Percentiles rank a stretch among this genome's conserved stretches.
Evolutionary conservation across 2,888 invertebrate genomes (phyloP).

Genomic region (Amorpha juglandis): DNA sequence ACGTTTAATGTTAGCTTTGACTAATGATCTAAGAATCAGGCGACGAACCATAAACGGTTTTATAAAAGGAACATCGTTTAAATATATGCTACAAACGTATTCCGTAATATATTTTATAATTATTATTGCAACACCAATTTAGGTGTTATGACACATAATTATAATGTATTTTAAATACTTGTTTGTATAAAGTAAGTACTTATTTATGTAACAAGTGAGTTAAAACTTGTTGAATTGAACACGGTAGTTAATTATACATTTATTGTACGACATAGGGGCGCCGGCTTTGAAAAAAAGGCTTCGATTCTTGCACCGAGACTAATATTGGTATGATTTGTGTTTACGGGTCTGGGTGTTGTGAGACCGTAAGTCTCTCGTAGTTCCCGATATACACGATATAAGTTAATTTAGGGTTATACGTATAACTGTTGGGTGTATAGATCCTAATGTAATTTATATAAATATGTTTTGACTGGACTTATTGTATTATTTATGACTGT

Average conservation of each 20-base stretch:
- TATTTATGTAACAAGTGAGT: neutral
- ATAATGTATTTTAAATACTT: conserved; percentile 1
- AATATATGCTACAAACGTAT: neutral
- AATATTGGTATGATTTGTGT: too few relatives aligned
- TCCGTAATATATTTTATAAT: conserved; percentile 45
- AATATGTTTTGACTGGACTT: too few relatives aligned
- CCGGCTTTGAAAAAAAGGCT: too few relatives aligned
- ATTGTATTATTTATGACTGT: too few relatives aligned
- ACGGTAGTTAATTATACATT: neutral
- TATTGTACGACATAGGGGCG: too few relatives aligned
- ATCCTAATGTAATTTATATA: too few relatives aligned
- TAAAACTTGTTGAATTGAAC: neutral
- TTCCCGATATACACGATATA: neutral
- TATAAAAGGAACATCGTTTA: conserved; percentile 17
- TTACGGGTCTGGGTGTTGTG: too few relatives aligned
- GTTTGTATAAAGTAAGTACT: neutral
- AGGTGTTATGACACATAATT: conserved; percentile 14
- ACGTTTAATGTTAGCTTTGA: conserved; percentile 46
- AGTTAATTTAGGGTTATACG: too few relatives aligned
- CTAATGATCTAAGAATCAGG: conserved; percentile 30
- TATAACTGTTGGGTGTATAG: too few relatives aligned
- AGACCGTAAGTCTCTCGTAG: too few relatives aligned
- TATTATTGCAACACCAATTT: conserved; percentile 43
- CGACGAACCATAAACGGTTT: conserved; percentile 27
- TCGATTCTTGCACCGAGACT: too few relatives aligned